These are phyloP conservation scores for Endotricha flammealis DNA, from an alignment of 2,888 invertebrate genomes.

Conservation along the genomic window DNA sequence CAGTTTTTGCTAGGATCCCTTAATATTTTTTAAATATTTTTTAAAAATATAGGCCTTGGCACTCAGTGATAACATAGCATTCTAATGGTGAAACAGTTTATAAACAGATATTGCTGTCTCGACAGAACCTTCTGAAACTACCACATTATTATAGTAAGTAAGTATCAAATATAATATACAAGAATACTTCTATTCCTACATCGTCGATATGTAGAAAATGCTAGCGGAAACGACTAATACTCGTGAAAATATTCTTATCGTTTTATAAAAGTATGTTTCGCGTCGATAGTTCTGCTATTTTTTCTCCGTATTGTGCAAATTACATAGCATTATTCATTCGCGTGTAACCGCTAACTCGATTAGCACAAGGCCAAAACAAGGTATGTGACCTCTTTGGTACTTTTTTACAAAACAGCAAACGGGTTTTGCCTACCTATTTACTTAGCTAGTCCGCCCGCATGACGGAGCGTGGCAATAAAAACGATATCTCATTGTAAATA, in stretches of 20 bases:
- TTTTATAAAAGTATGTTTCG: background rate
- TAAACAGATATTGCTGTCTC: no score
- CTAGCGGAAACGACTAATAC: no score
- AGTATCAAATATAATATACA: no score
- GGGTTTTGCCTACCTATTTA: slow-evolving; percentile 45
- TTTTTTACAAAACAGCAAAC: slow-evolving; percentile 46
- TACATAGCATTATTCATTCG: slow-evolving; percentile 54
- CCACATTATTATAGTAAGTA: no score
- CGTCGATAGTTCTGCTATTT: slow-evolving; percentile 23
- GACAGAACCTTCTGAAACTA: no score
- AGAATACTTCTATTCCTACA: no score
- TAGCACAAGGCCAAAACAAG: slow-evolving; percentile 67
- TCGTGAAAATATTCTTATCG: no score
- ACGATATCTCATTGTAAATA: slow-evolving; percentile 35
- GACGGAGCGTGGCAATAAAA: slow-evolving; percentile 32
- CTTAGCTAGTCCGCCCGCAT: slow-evolving; percentile 41
- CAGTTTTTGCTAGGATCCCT: background rate
- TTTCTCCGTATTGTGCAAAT: slow-evolving; percentile 50
- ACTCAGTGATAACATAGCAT: no score
- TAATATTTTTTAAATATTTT: no score
- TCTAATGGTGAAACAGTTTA: no score
- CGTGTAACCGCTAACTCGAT: slow-evolving; percentile 64
- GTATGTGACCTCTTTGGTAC: slow-evolving; percentile 69
- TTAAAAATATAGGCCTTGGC: no score
- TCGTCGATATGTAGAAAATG: no score